These are phyloP conservation scores for Bicyclus anynana DNA, from an alignment of 1,140 invertebrate species.

Conservation along the genomic window DNA sequence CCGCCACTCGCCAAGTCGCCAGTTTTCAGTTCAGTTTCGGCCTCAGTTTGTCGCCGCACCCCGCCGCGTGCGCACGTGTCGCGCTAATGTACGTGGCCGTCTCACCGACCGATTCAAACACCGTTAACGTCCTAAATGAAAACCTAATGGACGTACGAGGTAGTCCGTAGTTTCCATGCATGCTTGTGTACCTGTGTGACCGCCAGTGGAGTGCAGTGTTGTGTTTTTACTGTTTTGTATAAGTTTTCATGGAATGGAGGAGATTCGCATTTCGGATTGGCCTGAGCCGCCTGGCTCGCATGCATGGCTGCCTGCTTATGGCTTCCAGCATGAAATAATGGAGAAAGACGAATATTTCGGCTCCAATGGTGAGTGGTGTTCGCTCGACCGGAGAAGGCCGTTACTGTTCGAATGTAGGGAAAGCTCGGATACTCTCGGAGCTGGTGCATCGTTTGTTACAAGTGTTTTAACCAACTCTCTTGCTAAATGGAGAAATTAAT, in stretches of 20 bases:
- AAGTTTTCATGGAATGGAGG: conserved; percentile 73
- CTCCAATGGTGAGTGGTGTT: conserved; percentile 75
- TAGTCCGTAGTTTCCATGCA: conserved; percentile 55
- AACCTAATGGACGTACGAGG: conserved; percentile 70
- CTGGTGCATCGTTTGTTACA: not conserved
- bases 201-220: conserved; percentile 66
- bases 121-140: conserved; percentile 72
- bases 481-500: no score
- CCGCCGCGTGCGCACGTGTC: conserved; percentile 48
- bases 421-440: not conserved
- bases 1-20: conserved; percentile 20
- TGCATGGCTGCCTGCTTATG: conserved; percentile 83
- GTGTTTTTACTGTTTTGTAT: conserved; percentile 29
- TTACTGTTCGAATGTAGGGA: conserved; percentile 23
- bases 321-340: conserved; percentile 79
- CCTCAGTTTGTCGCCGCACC: conserved; percentile 50
- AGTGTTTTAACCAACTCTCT: not conserved
- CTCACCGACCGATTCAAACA: conserved; percentile 42
- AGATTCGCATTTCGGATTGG: conserved; percentile 81
- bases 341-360: conserved; percentile 80
- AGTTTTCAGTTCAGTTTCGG: no score
- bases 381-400: conserved; percentile 26
- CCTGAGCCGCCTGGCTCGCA: conserved; percentile 79
- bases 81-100: conserved; percentile 5
- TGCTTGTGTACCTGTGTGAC: conserved; percentile 62